A percentile compares a stretch with the other conserved stretches of the same genome.
Conservation (phyloP, 2,888 invertebrate species). For the Anorthoa munda region DNA sequence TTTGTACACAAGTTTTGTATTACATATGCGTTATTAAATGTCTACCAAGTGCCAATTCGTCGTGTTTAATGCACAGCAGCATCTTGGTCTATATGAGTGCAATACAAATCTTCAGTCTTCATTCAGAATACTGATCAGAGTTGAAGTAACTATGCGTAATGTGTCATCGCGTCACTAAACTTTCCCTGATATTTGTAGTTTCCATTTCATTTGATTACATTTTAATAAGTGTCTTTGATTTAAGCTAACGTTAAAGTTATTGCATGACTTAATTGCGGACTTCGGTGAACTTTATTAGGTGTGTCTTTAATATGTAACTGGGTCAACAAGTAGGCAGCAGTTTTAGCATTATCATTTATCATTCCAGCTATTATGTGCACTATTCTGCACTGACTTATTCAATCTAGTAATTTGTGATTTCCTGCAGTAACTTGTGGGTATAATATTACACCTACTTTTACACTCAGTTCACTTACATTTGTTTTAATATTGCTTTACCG, state of each 20-base stretch:
- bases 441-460: constrained; percentile 15
- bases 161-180: constrained; percentile 65
- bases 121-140: constrained; percentile 67
- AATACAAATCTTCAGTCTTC: constrained; percentile 63
- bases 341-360: constrained; percentile 50
- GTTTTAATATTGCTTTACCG: constrained; percentile 32
- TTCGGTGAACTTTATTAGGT: constrained; percentile 19
- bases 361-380: constrained; percentile 36
- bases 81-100: constrained; percentile 51
- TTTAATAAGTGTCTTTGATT: not conserved
- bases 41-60: constrained; percentile 22
- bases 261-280: constrained; percentile 27
- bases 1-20: not conserved
- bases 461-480: constrained; percentile 18
- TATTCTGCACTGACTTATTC: constrained; percentile 31
- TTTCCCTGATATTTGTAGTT: constrained; percentile 69
- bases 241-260: not conserved
- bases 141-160: constrained; percentile 41
- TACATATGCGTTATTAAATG: constrained; percentile 12
- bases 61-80: constrained; percentile 34
- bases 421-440: constrained; percentile 38
- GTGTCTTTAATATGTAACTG: constrained; percentile 55
- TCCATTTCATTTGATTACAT: constrained; percentile 46
- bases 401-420: constrained; percentile 47
- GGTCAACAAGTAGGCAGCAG: constrained; percentile 50